Evolutionary conservation across 2,113 vertebrate genomes (phyloP), one percentile per base, ranked within the genome.

Genomic region (Aythya baeri): DNA sequence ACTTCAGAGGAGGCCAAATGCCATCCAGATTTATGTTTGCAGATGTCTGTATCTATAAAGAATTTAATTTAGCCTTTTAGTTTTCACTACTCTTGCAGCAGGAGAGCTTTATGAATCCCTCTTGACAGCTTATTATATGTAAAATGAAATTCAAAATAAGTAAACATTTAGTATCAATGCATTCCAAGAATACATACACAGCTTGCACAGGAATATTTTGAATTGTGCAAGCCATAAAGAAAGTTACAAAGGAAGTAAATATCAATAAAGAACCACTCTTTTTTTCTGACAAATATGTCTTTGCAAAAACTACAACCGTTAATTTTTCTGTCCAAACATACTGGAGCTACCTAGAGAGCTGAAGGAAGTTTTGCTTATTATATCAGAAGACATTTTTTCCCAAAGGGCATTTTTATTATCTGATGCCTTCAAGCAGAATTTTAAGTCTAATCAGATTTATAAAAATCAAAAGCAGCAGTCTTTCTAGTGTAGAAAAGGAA

Each of bases 81-180:
- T 61, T 78, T 36, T 41, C 10, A 43, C 55, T 13, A 15, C 71
- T n/a, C 11, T 44, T 91, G 74, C 27, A 78, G 50, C 50, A 88
- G 46, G 43, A 85, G 12, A n/a, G 17, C 18, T 70, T 91, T 76
- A 23, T 67, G 36, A 91, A 59, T 78, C 57, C n/a, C 32, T 63
- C 36, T n/a, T 44, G 74, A 63, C 73, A 73, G 75, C 50, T 87
- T 89, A 80, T 92, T 91, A 54, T 73, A 91, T 79, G 36, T 67
- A 92, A 94, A 91, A 74, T n/a, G 61, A 94, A 93, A 90, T 89
- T 46, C 32, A 90, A 96, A 96, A 76, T 84, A 97, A 96, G 92
- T 76, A 95, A 75, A 86, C 38, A 25, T 82, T 89, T 95, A 63
- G 27, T 95, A 94, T n/a, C 80, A 94, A 6, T 79, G 44, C 32